phyloP scores from a whole-genome alignment of 2,888 invertebrate genomes.

The Erebia palarica region DNA sequence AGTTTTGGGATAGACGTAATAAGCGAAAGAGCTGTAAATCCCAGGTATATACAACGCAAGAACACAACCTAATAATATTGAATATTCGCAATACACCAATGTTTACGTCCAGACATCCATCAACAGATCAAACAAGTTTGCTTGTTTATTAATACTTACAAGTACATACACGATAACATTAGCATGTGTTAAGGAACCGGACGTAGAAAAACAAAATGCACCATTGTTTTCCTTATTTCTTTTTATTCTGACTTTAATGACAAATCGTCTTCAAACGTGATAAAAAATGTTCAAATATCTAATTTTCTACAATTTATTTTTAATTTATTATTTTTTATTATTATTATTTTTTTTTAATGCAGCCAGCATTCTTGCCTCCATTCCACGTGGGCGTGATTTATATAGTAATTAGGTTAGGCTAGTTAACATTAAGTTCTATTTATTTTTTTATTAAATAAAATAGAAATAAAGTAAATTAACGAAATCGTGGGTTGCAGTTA shows the following conservation, averaged over 20 bases:
- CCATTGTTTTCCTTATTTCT: not conserved
- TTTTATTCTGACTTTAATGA: not conserved
- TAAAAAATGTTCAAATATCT: no score
- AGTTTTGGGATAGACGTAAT: not conserved
- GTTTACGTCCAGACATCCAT: constrained; percentile 33
- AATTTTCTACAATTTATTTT: no score
- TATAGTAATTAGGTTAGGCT: no score
- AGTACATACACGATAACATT: constrained; percentile 1
- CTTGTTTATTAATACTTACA: constrained; percentile 32
- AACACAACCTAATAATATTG: constrained; percentile 6
- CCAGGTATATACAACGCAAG: not conserved
- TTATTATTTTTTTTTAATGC: no score
- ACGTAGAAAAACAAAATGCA: constrained; percentile 9
- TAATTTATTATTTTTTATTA: no score
- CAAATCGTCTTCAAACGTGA: no score
- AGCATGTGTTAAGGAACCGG: not conserved
- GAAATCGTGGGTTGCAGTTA: no score
- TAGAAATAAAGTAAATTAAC: no score
- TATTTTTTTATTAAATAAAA: no score
- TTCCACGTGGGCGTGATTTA: no score
- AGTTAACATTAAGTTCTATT: no score
- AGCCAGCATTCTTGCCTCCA: no score
- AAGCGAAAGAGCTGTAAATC: not conserved
- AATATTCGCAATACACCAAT: constrained; percentile 21
- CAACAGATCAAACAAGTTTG: constrained; percentile 30